Conservation (phyloP, 2,797 vertebrate genomes). For the Manis javanica region DNA sequence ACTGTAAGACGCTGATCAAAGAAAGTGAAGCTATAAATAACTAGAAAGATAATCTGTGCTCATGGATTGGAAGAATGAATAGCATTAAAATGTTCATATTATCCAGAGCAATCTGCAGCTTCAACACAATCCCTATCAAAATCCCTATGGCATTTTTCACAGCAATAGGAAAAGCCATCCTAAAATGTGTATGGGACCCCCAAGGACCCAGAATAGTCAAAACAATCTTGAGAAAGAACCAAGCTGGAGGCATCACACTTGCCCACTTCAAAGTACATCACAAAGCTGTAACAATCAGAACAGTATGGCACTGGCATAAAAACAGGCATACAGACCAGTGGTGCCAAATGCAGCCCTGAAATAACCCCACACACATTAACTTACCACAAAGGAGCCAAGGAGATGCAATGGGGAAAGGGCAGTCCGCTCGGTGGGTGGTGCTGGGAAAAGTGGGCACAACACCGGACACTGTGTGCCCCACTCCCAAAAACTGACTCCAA, state of each 20-base stretch:
- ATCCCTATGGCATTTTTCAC: not conserved
- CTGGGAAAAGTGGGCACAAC: not conserved
- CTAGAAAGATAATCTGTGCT: not conserved
- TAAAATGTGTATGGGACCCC: not conserved
- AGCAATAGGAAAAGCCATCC: not conserved
- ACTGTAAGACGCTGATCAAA: not conserved
- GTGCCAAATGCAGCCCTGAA: not conserved
- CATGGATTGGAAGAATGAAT: not conserved
- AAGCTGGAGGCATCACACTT: no score
- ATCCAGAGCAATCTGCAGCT: no score
- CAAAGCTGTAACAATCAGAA: not conserved
- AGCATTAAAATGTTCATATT: not conserved
- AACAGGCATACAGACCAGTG: not conserved
- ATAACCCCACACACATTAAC: not conserved
- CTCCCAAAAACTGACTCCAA: not conserved
- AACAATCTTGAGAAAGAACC: not conserved
- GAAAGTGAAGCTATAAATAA: rapidly evolving
- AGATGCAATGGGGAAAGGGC: not conserved
- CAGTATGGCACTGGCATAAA: not conserved
- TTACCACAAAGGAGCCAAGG: not conserved
- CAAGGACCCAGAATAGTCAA: not conserved
- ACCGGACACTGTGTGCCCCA: no score
- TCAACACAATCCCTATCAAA: not conserved
- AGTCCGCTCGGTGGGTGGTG: no score
- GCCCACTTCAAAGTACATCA: not conserved